Evolutionary conservation across 2,888 invertebrate species (phyloP).

Genomic region (Polydrusus tereticollis): DNA sequence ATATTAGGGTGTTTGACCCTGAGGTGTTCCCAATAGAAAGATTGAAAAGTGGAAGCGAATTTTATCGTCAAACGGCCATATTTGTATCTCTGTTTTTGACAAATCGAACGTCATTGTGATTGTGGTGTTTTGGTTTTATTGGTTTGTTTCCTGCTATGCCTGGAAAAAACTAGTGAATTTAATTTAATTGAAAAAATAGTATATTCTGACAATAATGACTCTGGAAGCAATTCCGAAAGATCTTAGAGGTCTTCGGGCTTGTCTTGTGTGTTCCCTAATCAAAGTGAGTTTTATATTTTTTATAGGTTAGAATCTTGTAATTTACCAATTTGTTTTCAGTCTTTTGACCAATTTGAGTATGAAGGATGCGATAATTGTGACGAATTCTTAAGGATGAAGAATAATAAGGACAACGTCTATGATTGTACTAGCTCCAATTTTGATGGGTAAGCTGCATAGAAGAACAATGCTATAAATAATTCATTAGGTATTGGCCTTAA

Average conservation of each 20-base stretch:
- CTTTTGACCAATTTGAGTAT: conserved; percentile 96
- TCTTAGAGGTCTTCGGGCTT: conserved; percentile 77
- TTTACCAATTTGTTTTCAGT: conserved; percentile 66
- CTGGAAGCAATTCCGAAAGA: conserved; percentile 81
- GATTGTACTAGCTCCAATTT: conserved; percentile 98
- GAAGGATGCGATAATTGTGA: conserved; percentile 99
- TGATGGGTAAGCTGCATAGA: conserved; percentile 77
- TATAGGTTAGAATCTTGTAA: conserved; percentile 18
- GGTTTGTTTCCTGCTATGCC: no score
- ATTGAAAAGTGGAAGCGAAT: no score
- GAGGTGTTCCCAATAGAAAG: neutral
- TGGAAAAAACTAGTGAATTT: no score
- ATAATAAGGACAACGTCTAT: conserved; percentile 95
- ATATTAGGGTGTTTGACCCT: neutral
- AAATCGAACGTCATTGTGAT: no score
- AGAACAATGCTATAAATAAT: neutral
- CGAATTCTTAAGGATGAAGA: conserved; percentile 95
- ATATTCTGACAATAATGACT: conserved; percentile 62
- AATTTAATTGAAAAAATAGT: neutral
- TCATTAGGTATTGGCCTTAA: neutral
- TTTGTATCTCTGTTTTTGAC: neutral
- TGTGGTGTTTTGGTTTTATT: no score
- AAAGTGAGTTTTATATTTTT: conserved; percentile 64
- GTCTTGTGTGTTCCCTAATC: conserved; percentile 80
- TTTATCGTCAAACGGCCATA: neutral